Base-by-base conservation (phyloP, 2,888 invertebrate species). In the Euplagia quadripunctaria region DNA sequence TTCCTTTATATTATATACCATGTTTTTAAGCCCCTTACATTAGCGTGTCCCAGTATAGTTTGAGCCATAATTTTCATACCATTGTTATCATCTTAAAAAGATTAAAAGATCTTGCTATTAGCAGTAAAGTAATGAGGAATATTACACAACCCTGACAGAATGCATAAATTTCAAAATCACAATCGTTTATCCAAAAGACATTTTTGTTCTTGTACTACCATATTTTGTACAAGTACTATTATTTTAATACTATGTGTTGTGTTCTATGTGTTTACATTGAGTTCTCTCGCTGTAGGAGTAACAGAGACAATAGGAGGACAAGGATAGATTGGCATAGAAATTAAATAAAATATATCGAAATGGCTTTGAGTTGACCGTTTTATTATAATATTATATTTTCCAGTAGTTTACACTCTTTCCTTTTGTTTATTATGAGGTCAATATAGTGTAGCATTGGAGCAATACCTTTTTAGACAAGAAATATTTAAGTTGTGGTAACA, bases 91-190 rank as follows among this genome's bases (percentile, higher is more conserved):
- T 74, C 58, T 68, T 73, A 73, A 73, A 73, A 74, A 76, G 74
- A 76, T 78, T 74, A 78, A 71, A 72, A 52, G 42, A n/a, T 65
- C 11, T 64, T 71, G 75, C 71, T 71, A 79, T 82, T 74, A 75
- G 74, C 71, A 71, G 68, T 43, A n/a, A 68, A 75, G 73, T 76
- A 84, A 81, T 79, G 74, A 78, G 77, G 75, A 76, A 75, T 74
- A 76, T 20, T 73, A 78, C 73, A 76, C 85, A 85, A 51, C 85
- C 83, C 85, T 85, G 81, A 83, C 86, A 87, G 85, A 88, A 88
- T 85, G 88, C 89, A 92, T 92, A 93, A 91, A 93, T 93, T 90
- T 89, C 85, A 85, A 89, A 90, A 93, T 90, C 88, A 86, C 86
- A 89, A 92, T 90, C 89, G 86, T 88, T 89, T 83, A 85, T 83